Evolutionary conservation across 2,113 vertebrate genomes (phyloP), one percentile per base, ranked within the genome.

Genomic region (Cyanoderma ruficeps): DNA sequence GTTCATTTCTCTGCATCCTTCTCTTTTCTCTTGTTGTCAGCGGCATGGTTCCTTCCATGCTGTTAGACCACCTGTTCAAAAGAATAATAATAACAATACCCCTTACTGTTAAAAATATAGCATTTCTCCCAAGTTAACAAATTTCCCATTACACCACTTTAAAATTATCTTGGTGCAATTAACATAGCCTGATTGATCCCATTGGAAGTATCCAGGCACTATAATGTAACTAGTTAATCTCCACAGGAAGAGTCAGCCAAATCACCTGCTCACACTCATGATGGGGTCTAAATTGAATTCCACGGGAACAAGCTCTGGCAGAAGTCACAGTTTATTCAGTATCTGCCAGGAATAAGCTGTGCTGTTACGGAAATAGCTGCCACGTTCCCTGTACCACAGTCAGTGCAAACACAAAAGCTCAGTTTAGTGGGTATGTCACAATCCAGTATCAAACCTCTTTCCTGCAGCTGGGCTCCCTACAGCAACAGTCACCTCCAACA

Each of bases 21-120:
- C 65, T 81, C 92, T 95, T 92, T 77, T 93, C 91, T 96, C 85
- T 89, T 95, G 86, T 89, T 92, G 78, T 90, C 84, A 95, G 53
- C 89, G 0, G 65, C 88, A 90, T 94, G 95, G 85, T 64, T 95
- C 83, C 91, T 93, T 80, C 85, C 96, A 95, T 96, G 97, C 97
- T 97, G 96, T 67, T 92, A 96, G 89, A 95, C 95, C 95, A 97
- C 96, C 97, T 97, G 97, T 96, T 97, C 95, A 82, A 95, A 97
- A 95, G 79, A 95, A 96, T 96, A 96, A 96, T 89, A 95, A 94
- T 92, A 96, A 89, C 88, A 80, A 95, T 94, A 94, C 96, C 95
- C 96, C 96, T 95, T 71, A 89, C 95, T 97, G 96, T 83, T 97
- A 94, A 96, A 97, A 96, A 96, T 90, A 94, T 79, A 97, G 57